Conservation (phyloP, 2,888 invertebrate species). For the Luffia ferchaultella region DNA sequence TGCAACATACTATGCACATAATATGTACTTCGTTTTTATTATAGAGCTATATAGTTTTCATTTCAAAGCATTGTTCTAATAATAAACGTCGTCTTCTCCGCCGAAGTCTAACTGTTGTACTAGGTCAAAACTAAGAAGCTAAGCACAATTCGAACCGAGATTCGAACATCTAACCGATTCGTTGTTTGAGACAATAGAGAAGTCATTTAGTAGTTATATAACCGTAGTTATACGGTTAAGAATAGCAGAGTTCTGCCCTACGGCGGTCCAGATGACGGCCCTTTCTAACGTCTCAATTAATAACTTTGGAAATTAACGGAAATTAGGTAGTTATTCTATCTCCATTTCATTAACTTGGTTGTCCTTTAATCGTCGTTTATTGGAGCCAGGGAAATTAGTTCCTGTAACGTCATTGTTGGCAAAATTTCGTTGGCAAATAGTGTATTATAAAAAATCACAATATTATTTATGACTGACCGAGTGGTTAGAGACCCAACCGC, state of each 20-base stretch:
- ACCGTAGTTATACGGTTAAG: neutral
- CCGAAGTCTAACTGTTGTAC: neutral
- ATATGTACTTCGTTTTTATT: too few species aligned
- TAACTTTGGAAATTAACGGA: slow-evolving; percentile 57
- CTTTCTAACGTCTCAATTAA: slow-evolving; percentile 51
- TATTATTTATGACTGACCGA: too few species aligned
- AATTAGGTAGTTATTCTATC: slow-evolving; percentile 55
- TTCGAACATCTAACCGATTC: neutral
- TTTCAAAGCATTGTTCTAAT: too few species aligned
- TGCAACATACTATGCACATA: too few species aligned
- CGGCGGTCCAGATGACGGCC: slow-evolving; percentile 43
- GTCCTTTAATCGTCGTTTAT: slow-evolving; percentile 22
- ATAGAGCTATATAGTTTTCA: too few species aligned
- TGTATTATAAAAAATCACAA: too few species aligned
- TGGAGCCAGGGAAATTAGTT: slow-evolving; percentile 26
- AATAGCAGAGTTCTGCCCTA: slow-evolving; percentile 19
- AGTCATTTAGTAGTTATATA: slow-evolving; percentile 15
- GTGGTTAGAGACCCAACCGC: too few species aligned
- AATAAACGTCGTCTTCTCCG: too few species aligned
- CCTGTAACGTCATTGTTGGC: neutral
- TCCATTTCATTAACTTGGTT: slow-evolving; percentile 43
- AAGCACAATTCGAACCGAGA: neutral
- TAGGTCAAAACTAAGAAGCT: neutral
- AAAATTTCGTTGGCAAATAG: too few species aligned
- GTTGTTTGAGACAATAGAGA: slow-evolving; percentile 9